These are phyloP conservation scores for Gambusia holbrooki DNA, from an alignment of 2,113 vertebrate species.

Conservation along the genomic window DNA sequence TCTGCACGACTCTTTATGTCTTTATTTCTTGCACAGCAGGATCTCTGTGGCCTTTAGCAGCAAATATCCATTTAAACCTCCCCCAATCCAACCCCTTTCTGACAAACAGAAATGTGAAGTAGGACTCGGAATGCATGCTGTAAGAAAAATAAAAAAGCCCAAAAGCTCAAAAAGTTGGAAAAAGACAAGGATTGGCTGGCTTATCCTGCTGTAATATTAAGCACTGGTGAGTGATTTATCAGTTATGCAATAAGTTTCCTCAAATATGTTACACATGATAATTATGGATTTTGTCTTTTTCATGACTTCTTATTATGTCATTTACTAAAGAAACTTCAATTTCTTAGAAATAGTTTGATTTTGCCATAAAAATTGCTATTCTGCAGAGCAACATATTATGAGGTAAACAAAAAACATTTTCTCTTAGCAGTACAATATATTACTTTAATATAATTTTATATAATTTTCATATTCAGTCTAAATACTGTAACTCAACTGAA, in stretches of 20 bases:
- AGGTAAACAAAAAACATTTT: background rate
- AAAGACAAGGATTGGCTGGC: background rate
- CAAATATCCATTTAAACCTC: slow-evolving; percentile 67
- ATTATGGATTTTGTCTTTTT: background rate
- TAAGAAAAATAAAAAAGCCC: slow-evolving; percentile 5
- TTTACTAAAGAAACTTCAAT: background rate
- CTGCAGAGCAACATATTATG: background rate
- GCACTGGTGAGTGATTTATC: background rate
- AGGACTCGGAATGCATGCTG: slow-evolving; percentile 15
- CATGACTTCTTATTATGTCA: slow-evolving; percentile 6
- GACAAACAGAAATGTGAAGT: slow-evolving; percentile 31
- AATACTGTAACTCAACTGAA: background rate
- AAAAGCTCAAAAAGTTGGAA: slow-evolving; percentile 21
- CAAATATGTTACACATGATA: background rate
- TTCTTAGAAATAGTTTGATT: background rate
- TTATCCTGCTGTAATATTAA: background rate
- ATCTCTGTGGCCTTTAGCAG: slow-evolving; percentile 47
- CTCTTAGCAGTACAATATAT: no score
- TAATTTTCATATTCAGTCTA: background rate
- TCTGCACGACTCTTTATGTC: slow-evolving; percentile 44
- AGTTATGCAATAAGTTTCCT: background rate
- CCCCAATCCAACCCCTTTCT: slow-evolving; percentile 26
- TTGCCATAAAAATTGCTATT: background rate
- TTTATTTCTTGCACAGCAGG: slow-evolving; percentile 61
- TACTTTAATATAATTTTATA: background rate